Conservation (phyloP, 2,113 vertebrate genomes). For the Aptenodytes patagonicus region DNA sequence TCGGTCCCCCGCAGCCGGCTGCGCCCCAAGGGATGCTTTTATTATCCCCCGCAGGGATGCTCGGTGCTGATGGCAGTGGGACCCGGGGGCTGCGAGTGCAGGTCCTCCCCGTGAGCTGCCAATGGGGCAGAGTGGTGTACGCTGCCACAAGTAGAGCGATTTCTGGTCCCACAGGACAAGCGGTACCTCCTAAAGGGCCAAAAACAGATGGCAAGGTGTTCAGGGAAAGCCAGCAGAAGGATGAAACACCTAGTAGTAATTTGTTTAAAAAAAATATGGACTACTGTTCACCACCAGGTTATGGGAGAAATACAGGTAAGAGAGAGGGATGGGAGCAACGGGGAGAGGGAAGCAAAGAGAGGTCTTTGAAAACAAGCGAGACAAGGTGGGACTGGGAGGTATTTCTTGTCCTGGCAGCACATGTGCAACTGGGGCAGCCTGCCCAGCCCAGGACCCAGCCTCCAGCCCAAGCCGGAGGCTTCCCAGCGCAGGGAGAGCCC, state of each 20-base stretch:
- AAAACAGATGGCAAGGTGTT: background rate
- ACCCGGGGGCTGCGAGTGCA: background rate
- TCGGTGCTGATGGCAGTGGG: background rate
- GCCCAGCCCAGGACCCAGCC: background rate
- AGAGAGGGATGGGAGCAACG: background rate
- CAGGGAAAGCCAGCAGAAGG: background rate
- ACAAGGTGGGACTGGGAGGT: background rate
- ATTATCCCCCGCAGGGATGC: background rate
- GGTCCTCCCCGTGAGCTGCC: background rate
- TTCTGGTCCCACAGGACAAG: background rate
- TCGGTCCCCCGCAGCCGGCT: rapidly evolving
- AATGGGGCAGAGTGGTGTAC: rapidly evolving
- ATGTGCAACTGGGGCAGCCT: background rate
- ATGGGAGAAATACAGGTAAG: background rate
- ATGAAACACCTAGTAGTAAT: background rate
- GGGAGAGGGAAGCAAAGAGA: background rate
- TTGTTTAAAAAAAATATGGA: background rate
- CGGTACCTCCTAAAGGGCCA: background rate
- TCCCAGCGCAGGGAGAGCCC: background rate
- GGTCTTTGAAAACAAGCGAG: background rate
- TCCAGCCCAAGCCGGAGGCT: background rate
- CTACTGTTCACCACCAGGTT: background rate
- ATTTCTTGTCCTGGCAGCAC: background rate
- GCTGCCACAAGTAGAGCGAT: rapidly evolving
- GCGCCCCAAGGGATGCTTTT: background rate